Evolutionary conservation across 1,140 invertebrate genomes (phyloP).

Genomic region (Doryteuthis pealeii): DNA sequence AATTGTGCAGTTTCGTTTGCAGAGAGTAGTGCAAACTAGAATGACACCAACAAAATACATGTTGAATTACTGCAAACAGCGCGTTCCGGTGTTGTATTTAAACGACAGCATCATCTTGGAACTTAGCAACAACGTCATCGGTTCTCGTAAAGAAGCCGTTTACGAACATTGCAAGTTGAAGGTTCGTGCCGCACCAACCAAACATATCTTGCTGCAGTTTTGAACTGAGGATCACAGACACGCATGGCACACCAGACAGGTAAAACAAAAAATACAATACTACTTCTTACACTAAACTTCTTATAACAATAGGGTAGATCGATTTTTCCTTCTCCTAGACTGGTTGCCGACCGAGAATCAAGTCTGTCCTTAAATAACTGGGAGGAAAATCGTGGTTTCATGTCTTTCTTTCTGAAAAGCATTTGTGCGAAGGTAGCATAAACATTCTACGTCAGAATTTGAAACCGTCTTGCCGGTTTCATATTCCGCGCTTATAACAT

Average conservation of each 20-base stretch:
- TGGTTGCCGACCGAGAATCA: too few species aligned
- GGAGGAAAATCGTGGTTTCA: too few species aligned
- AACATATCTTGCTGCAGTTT: constrained; percentile 1
- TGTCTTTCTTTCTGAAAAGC: too few species aligned
- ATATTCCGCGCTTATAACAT: too few species aligned
- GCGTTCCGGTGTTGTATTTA: neutral
- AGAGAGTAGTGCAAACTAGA: neutral
- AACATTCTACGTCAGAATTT: too few species aligned
- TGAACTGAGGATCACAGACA: neutral
- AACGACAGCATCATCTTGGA: constrained; percentile 4
- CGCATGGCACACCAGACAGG: constrained; percentile 4
- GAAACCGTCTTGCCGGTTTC: too few species aligned
- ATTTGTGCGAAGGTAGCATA: too few species aligned
- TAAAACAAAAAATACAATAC: neutral
- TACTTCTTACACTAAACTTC: too few species aligned
- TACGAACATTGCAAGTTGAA: neutral
- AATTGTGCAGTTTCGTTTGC: neutral
- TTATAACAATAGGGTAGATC: too few species aligned
- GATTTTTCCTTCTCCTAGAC: too few species aligned
- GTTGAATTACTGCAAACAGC: neutral
- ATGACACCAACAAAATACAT: neutral
- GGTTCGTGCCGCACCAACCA: neutral
- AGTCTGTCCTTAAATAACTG: too few species aligned
- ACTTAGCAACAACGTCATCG: neutral
- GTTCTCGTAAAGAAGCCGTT: neutral